Evolutionary conservation across 2,888 invertebrate genomes (phyloP).

Genomic region (Ichneumoninae sp.): DNA sequence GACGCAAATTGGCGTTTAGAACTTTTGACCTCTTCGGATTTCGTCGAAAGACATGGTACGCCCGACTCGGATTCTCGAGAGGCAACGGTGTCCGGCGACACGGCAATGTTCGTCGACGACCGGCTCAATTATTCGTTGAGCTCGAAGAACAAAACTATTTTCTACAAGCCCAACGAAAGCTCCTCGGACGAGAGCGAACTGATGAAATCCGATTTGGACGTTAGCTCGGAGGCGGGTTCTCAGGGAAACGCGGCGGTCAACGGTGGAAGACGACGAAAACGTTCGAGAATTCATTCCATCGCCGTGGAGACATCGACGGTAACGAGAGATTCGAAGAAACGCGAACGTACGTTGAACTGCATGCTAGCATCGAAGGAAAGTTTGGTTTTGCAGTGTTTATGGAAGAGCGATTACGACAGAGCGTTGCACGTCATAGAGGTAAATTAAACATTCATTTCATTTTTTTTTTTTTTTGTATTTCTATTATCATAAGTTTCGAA

Average conservation of each 20-base stretch:
- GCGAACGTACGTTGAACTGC: slow-evolving; percentile 86
- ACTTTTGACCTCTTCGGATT: slow-evolving; percentile 87
- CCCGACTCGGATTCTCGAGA: slow-evolving; percentile 81
- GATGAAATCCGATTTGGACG: slow-evolving; percentile 73
- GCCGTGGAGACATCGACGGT: slow-evolving; percentile 25
- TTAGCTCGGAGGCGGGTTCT: slow-evolving; percentile 79
- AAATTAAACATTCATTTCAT: slow-evolving; percentile 71
- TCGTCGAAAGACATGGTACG: slow-evolving; percentile 84
- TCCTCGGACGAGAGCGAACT: slow-evolving; percentile 73
- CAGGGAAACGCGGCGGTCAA: slow-evolving; percentile 83
- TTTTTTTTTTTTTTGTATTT: slow-evolving; percentile 47
- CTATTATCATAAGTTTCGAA: slow-evolving; percentile 85
- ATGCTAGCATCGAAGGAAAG: slow-evolving; percentile 92
- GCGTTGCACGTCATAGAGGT: slow-evolving; percentile 93
- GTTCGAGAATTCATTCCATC: slow-evolving; percentile 75
- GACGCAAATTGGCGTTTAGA: slow-evolving; percentile 91
- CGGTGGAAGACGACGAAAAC: slow-evolving; percentile 83
- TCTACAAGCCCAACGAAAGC: slow-evolving; percentile 74
- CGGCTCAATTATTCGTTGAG: slow-evolving; percentile 69
- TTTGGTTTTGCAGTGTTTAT: slow-evolving; percentile 91
- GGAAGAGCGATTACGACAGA: slow-evolving; percentile 89
- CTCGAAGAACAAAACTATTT: slow-evolving; percentile 69
- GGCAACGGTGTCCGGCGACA: not conserved
- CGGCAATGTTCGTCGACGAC: slow-evolving; percentile 59
- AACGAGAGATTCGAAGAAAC: slow-evolving; percentile 71